These are phyloP conservation scores for Aphelocoma californica DNA, from an alignment of 2,797 vertebrate species.

Conservation along the genomic window DNA sequence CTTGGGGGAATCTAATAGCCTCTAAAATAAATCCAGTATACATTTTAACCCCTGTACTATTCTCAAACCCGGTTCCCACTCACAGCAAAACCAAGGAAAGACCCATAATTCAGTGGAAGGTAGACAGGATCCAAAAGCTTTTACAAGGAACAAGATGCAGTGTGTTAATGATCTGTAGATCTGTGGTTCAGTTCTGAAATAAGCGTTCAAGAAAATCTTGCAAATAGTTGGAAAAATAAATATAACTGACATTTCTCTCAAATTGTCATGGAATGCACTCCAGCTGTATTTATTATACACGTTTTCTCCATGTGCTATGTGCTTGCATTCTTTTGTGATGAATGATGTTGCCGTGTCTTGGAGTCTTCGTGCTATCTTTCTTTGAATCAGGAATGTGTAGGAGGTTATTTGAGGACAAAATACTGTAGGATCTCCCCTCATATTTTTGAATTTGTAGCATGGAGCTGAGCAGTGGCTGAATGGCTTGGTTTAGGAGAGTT, in stretches of 20 bases:
- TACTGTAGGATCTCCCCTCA: background rate
- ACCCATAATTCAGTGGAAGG: background rate
- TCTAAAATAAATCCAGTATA: background rate
- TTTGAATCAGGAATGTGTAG: conserved; percentile 18
- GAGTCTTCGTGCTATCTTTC: background rate
- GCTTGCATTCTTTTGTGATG: conserved; percentile 43
- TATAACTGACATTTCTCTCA: conserved; percentile 28
- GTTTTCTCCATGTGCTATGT: background rate
- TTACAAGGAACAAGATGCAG: background rate
- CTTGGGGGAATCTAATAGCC: background rate
- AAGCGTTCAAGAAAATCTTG: background rate
- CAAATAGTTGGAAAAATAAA: conserved; percentile 37
- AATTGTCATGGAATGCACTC: background rate
- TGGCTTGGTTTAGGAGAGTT: background rate
- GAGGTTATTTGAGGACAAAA: conserved; percentile 41
- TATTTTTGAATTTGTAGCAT: background rate
- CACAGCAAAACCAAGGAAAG: background rate
- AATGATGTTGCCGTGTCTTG: background rate
- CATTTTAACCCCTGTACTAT: background rate
- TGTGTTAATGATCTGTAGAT: background rate
- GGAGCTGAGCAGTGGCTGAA: background rate
- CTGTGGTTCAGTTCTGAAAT: background rate
- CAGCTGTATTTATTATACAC: conserved; percentile 39
- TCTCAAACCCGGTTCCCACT: background rate
- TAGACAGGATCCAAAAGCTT: background rate